phyloP scores from a whole-genome alignment of 2,113 vertebrate genomes.

The Crotalus helleri region DNA sequence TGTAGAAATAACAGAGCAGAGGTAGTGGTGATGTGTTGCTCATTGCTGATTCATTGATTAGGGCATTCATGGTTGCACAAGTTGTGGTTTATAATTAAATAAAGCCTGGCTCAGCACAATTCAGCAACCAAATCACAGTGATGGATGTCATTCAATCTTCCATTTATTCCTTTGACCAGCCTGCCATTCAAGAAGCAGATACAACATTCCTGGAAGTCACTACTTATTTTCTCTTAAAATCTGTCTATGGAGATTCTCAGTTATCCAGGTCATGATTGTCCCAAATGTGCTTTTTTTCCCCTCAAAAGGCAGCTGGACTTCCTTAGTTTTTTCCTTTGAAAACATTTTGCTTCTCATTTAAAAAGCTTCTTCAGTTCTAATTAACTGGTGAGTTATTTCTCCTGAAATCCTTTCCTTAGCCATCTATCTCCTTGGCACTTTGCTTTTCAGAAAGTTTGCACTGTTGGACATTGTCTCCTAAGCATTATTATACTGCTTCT shows the following conservation, averaged over 20 bases:
- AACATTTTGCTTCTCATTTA: not conserved
- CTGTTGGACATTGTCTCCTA: not conserved
- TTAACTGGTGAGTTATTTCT: not conserved
- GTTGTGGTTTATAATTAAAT: not conserved
- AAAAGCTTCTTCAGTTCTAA: not conserved
- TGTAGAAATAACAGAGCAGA: not conserved
- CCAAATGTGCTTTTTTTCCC: not conserved
- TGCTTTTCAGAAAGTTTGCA: not conserved
- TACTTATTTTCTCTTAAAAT: not conserved
- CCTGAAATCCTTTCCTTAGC: not conserved
- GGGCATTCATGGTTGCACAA: not conserved
- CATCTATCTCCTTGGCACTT: not conserved
- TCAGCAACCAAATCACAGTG: not conserved
- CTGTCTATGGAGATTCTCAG: not conserved
- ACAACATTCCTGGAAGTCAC: not conserved
- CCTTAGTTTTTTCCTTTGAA: not conserved
- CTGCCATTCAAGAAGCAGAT: not conserved
- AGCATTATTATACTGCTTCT: not conserved
- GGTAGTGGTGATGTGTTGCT: not conserved
- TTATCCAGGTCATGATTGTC: not conserved
- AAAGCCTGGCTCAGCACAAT: not conserved
- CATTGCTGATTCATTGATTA: not conserved
- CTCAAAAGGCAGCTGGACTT: not conserved
- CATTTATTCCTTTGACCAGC: not conserved
- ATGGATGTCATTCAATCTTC: not conserved